phyloP scores from a whole-genome alignment of 2,113 vertebrate genomes.

The Nestor notabilis region DNA sequence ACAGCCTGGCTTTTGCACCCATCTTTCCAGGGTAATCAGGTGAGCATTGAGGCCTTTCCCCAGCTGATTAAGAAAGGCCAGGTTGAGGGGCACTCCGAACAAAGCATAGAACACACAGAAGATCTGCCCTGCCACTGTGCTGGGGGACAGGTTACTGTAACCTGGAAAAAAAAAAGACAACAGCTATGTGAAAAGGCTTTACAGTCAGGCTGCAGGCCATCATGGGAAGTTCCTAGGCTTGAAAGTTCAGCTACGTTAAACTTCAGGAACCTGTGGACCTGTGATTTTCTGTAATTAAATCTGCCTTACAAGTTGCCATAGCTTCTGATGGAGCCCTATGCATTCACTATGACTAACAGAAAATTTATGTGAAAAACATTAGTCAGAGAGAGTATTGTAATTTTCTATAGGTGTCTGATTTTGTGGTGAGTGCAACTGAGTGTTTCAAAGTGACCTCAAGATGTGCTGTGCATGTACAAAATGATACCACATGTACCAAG shows the following conservation, averaged over 20 bases:
- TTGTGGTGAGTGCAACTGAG: not conserved
- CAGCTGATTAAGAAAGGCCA: constrained; percentile 88
- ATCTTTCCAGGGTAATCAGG: constrained; percentile 78
- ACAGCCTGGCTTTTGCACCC: constrained; percentile 77
- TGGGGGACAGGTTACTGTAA: constrained; percentile 90
- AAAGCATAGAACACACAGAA: constrained; percentile 94
- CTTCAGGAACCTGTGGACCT: not conserved
- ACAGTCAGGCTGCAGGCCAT: not conserved
- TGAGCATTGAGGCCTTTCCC: constrained; percentile 82
- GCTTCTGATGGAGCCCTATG: not conserved
- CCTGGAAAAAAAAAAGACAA: constrained; percentile 70
- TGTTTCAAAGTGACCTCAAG: not conserved
- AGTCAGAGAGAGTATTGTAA: not conserved
- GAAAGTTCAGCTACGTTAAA: not conserved
- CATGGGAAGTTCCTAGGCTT: not conserved
- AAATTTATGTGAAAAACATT: not conserved
- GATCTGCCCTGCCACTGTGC: constrained; percentile 86
- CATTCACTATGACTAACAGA: not conserved
- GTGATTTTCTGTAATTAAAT: not conserved
- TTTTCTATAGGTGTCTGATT: not conserved
- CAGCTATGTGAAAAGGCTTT: not conserved
- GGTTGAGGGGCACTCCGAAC: constrained; percentile 89
- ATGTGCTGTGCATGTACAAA: not conserved
- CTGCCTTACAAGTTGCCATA: not conserved
- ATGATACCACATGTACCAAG: not conserved